Evolutionary conservation across 2,113 vertebrate genomes (phyloP).

Genomic region (Neogobius melanostomus): DNA sequence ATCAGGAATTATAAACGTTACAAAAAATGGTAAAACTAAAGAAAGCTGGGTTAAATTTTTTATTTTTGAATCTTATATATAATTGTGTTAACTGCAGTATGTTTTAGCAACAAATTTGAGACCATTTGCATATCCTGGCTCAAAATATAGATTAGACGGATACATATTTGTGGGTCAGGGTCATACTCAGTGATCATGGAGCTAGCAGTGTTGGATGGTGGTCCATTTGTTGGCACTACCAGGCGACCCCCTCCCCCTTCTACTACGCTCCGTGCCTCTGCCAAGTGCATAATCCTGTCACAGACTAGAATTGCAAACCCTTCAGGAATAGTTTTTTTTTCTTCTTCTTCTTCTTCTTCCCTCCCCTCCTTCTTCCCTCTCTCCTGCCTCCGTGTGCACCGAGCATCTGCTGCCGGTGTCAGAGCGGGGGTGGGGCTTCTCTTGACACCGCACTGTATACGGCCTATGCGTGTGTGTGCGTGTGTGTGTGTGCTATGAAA

Average conservation of each 20-base stretch:
- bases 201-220: slow-evolving; percentile 19
- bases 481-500: slow-evolving; percentile 47
- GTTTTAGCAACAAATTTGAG: no score
- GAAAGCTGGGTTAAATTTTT: no score
- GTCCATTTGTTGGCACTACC: slow-evolving; percentile 25
- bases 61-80: no score
- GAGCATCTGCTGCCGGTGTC: slow-evolving; percentile 61
- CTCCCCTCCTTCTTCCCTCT: not conserved
- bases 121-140: not conserved
- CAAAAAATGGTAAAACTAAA: no score
- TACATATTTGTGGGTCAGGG: not conserved
- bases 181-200: slow-evolving; percentile 1
- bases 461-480: not conserved
- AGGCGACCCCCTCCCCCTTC: slow-evolving; percentile 33
- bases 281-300: slow-evolving; percentile 57
- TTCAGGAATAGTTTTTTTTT: slow-evolving; percentile 23
- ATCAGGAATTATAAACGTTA: no score
- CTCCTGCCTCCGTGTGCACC: slow-evolving; percentile 43
- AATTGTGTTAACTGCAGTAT: no score
- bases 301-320: slow-evolving; percentile 40
- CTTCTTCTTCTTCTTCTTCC: slow-evolving; percentile 14
- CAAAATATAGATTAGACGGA: not conserved
- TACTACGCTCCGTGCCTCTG: slow-evolving; percentile 40
- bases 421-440: slow-evolving; percentile 64
- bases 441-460: slow-evolving; percentile 43